phyloP scores from a whole-genome alignment of 2,113 vertebrate genomes.

The Caloenas nicobarica region DNA sequence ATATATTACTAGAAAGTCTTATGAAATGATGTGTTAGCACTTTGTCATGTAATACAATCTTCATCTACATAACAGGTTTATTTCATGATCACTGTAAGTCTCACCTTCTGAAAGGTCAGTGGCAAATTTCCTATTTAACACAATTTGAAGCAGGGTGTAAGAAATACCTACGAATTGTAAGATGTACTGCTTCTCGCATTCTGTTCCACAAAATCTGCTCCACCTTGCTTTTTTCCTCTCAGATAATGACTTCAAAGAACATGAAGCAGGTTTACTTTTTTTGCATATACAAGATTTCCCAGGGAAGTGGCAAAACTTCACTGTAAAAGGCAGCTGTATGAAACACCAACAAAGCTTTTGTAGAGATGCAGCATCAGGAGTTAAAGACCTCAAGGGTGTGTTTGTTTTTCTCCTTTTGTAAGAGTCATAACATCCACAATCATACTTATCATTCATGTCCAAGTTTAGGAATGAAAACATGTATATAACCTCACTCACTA shows the following conservation, averaged over 20 bases:
- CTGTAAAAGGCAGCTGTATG: not conserved
- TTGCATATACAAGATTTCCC: not conserved
- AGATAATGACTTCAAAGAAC: not conserved
- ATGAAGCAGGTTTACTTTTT: not conserved
- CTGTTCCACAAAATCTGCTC: not conserved
- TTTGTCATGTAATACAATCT: not conserved
- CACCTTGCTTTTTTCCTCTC: not conserved
- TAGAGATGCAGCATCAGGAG: not conserved
- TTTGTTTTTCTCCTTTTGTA: not conserved
- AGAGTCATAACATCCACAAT: not conserved
- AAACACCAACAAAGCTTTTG: not conserved
- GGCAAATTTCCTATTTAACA: not conserved
- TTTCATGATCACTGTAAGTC: not conserved
- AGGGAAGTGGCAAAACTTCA: not conserved
- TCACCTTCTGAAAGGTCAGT: fast-evolving
- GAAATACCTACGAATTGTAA: not conserved
- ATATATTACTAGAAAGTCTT: not conserved
- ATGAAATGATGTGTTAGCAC: not conserved
- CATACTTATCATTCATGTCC: not conserved
- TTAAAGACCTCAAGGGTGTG: not conserved
- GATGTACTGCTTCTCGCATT: not conserved
- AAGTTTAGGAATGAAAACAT: not conserved
- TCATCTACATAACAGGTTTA: not conserved
- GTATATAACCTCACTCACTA: not conserved
- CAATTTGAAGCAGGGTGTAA: not conserved